Percentiles rank a stretch among this genome's conserved stretches.
phyloP scores from a whole-genome alignment of 2,888 invertebrate genomes.

The Campoletis raptor region DNA sequence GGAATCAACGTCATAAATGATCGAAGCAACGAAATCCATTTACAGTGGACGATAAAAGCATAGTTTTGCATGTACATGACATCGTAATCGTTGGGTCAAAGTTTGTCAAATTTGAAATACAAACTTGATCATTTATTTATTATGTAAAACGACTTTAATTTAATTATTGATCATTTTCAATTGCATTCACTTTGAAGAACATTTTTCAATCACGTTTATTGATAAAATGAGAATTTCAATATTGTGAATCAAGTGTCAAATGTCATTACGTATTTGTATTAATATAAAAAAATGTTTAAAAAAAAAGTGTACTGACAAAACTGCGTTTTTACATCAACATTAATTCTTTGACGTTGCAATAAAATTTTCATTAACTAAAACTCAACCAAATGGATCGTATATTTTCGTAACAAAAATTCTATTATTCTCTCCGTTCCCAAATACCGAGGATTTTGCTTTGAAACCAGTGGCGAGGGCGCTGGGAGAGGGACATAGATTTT shows the following conservation, averaged over 20 bases:
- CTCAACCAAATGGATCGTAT: background rate
- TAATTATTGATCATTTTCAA: background rate
- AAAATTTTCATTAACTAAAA: too few relatives aligned
- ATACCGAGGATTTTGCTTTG: background rate
- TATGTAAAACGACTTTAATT: background rate
- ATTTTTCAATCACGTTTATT: background rate
- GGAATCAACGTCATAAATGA: conserved; percentile 29
- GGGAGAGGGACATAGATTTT: background rate
- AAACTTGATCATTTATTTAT: background rate
- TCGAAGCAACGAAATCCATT: conserved; percentile 1
- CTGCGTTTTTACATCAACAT: background rate
- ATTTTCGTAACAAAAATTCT: background rate
- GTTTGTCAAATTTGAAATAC: conserved; percentile 10
- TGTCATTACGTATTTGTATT: background rate
- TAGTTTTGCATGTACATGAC: background rate
- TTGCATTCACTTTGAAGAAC: background rate
- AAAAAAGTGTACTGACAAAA: background rate
- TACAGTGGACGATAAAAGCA: background rate
- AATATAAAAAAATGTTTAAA: background rate
- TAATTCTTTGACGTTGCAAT: background rate
- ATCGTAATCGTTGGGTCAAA: background rate
- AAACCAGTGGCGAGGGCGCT: background rate
- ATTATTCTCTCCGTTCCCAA: background rate
- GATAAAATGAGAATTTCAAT: background rate
- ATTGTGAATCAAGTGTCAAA: background rate